Conservation (phyloP, 2,797 vertebrate species). For the Basileuterus tristriatus region DNA sequence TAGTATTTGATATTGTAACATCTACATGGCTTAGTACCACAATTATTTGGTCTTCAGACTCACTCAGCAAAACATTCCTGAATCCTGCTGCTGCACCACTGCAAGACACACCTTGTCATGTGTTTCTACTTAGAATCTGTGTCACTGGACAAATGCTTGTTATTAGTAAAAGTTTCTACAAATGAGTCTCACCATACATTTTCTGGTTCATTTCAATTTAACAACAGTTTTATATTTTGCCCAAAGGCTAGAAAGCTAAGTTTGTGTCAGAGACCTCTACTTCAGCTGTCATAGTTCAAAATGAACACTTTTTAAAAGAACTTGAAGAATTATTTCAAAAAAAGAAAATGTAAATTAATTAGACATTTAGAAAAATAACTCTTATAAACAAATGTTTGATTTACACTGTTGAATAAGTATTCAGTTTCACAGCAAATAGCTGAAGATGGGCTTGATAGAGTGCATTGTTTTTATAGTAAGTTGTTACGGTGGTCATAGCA, state of each 20-base stretch:
- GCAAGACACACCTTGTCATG: background rate
- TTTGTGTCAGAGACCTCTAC: conserved; percentile 53
- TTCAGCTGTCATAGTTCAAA: conserved; percentile 26
- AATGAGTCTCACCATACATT: conserved; percentile 28
- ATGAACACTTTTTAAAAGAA: conserved; percentile 55
- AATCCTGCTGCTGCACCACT: background rate
- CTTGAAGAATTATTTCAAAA: conserved; percentile 32
- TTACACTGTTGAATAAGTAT: background rate
- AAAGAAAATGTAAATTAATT: conserved; percentile 19
- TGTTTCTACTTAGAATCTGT: conserved; percentile 15
- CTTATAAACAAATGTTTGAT: background rate
- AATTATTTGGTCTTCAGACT: background rate
- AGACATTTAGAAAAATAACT: background rate
- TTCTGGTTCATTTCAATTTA: conserved; percentile 58
- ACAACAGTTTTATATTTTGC: conserved; percentile 58
- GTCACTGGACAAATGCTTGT: conserved; percentile 31
- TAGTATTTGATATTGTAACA: background rate
- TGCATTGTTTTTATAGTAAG: background rate
- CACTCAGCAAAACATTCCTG: background rate
- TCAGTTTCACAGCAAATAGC: background rate
- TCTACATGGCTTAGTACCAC: background rate
- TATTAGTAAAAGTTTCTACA: conserved; percentile 43
- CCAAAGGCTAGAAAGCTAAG: conserved; percentile 25
- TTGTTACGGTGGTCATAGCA: background rate
- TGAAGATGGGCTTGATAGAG: background rate